Conservation (phyloP, 2,797 vertebrate genomes). For the Cyprinodon diabolis region DNA sequence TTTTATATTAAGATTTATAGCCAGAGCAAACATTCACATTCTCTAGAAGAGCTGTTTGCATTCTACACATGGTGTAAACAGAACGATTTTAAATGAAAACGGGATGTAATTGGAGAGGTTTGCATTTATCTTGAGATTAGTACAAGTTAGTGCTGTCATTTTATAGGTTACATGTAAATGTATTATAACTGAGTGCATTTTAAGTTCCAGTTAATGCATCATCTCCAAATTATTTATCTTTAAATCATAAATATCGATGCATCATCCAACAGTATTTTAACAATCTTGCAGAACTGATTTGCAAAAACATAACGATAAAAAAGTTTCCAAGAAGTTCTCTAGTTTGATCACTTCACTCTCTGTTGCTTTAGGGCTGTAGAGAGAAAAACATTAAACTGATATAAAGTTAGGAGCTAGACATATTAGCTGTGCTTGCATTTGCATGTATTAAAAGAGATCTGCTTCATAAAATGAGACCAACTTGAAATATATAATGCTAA, state of each 20-base stretch:
- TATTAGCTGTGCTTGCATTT: background rate
- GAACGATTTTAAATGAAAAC: too few relatives aligned
- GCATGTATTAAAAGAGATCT: background rate
- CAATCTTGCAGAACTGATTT: background rate
- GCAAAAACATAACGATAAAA: background rate
- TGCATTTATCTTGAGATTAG: background rate
- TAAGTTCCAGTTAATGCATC: background rate
- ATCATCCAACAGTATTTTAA: background rate
- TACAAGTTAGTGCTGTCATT: background rate
- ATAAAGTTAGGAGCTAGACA: background rate
- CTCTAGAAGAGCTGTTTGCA: too few relatives aligned
- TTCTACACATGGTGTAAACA: too few relatives aligned
- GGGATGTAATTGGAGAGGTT: too few relatives aligned
- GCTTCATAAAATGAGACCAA: background rate
- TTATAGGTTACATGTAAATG: background rate
- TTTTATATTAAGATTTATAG: too few relatives aligned
- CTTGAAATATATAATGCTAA: background rate
- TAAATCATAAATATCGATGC: background rate
- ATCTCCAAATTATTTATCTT: background rate
- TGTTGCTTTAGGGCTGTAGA: background rate
- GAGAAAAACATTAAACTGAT: background rate
- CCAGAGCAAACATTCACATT: too few relatives aligned
- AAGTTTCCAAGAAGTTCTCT: background rate
- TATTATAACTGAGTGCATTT: background rate
- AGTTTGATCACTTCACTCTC: background rate